A percentile compares a stretch with the other conserved stretches of the same genome.
Conservation (phyloP, 1,140 invertebrate species). For the Protaetia brevitarsis region DNA sequence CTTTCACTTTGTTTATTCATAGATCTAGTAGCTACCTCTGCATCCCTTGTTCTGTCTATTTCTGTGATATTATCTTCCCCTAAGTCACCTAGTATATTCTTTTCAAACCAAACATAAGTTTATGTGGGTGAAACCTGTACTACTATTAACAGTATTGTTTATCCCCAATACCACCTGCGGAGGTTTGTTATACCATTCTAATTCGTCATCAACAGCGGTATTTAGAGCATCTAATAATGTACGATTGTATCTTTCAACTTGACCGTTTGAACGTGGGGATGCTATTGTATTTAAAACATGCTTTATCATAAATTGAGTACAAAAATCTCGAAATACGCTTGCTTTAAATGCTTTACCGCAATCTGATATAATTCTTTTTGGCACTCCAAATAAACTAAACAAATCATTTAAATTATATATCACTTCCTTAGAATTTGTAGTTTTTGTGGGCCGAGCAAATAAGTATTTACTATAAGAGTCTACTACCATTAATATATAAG, state of each 20-base stretch:
- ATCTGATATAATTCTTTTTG: conserved; percentile 30
- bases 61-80: no score
- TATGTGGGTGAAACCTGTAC: conserved; percentile 15
- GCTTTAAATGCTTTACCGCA: conserved; percentile 28
- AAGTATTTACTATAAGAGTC: conserved; percentile 30
- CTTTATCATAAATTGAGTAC: no score
- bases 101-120: no score
- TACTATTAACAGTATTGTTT: conserved; percentile 19
- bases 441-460: conserved; percentile 25
- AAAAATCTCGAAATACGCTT: conserved; percentile 25
- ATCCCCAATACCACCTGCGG: not conserved
- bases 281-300: not conserved
- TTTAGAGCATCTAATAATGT: conserved; percentile 10
- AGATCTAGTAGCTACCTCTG: conserved; percentile 9
- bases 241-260: conserved; percentile 13
- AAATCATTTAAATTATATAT: conserved; percentile 28
- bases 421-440: conserved; percentile 25
- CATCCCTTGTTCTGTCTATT: not conserved
- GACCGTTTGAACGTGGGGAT: conserved; percentile 12
- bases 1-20: conserved; percentile 21
- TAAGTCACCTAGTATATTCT: no score
- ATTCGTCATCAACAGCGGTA: not conserved
- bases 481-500: conserved; percentile 27
- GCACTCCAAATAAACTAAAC: conserved; percentile 22
- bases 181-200: not conserved